phyloP scores from a whole-genome alignment of 2,888 invertebrate species.

The Pristionchus mayeri region DNA sequence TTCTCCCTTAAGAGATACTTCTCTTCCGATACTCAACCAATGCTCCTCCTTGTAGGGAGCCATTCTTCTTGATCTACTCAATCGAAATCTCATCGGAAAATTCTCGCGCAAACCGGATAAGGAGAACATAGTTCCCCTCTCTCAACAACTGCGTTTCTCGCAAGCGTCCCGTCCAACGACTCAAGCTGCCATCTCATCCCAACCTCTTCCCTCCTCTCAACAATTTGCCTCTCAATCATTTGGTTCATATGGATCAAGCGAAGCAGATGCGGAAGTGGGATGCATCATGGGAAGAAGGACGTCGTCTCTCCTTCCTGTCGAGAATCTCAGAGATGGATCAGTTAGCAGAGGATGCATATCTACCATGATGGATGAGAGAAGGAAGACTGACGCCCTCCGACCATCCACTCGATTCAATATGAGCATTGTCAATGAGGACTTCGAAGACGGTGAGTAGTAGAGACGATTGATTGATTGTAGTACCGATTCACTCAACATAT shows the following conservation, averaged over 20 bases:
- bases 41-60: constrained; percentile 52
- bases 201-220: constrained; percentile 13
- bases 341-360: constrained; percentile 7
- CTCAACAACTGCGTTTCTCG: not conserved
- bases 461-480: not conserved
- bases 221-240: constrained; percentile 21
- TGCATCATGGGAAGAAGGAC: not conserved
- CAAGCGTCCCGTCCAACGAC: not conserved
- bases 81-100: constrained; percentile 48
- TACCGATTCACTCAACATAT: not conserved
- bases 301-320: not conserved
- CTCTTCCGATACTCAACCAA: too few relatives aligned
- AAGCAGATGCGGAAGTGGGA: constrained; percentile 22
- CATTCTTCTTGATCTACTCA: constrained; percentile 54
- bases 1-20: too few relatives aligned
- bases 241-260: not conserved
- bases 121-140: constrained; percentile 12
- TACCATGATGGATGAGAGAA: constrained; percentile 31
- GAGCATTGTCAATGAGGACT: constrained; percentile 19
- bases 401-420: constrained; percentile 26
- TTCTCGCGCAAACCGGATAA: constrained; percentile 38
- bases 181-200: not conserved
- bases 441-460: not conserved
- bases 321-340: constrained; percentile 7
- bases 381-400: not conserved